These are phyloP conservation scores for Andrena flavipes DNA, from an alignment of 2,888 invertebrate species.

Conservation along the genomic window DNA sequence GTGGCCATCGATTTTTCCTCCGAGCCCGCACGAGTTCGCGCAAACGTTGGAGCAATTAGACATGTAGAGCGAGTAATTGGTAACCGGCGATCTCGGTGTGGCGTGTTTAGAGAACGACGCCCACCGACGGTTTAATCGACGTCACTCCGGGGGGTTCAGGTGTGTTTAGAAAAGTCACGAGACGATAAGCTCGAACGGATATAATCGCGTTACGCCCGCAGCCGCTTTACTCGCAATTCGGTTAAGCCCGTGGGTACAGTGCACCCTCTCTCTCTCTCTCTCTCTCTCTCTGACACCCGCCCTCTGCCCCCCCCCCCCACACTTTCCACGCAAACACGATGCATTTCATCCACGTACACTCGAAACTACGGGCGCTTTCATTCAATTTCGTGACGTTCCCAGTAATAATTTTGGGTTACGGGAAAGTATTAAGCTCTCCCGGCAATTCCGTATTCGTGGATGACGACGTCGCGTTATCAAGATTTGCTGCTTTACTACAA, in stretches of 20 bases:
- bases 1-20: constrained; percentile 13
- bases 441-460: constrained; percentile 28
- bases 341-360: constrained; percentile 49
- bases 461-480: constrained; percentile 46
- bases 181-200: constrained; percentile 42
- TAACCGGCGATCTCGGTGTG: constrained; percentile 18
- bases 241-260: constrained; percentile 31
- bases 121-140: constrained; percentile 23
- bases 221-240: constrained; percentile 47
- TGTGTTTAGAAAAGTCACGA: constrained; percentile 51
- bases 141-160: constrained; percentile 22
- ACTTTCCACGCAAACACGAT: constrained; percentile 16
- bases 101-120: constrained; percentile 24
- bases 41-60: constrained; percentile 17
- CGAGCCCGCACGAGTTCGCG: not conserved
- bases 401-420: constrained; percentile 58
- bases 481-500: constrained; percentile 45
- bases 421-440: constrained; percentile 52
- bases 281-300: not conserved
- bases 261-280: not conserved
- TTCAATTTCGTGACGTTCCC: constrained; percentile 57
- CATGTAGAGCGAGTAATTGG: constrained; percentile 21
- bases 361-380: constrained; percentile 47
- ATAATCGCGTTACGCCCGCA: constrained; percentile 35
- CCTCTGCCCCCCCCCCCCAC: not conserved